Conservation (phyloP, 1,140 invertebrate genomes). For the Orchestia grillus region DNA sequence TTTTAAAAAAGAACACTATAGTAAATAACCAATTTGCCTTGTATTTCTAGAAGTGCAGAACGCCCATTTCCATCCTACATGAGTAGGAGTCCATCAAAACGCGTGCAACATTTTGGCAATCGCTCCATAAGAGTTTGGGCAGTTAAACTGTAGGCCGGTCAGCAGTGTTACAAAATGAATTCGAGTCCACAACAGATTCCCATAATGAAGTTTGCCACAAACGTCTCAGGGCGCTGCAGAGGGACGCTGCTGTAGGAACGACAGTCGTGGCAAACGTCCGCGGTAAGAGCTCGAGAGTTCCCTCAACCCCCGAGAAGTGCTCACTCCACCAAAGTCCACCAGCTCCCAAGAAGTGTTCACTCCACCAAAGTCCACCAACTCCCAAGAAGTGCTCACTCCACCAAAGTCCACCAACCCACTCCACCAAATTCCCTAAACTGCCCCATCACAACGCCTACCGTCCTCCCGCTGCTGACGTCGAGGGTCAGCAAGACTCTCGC, state of each 20-base stretch:
- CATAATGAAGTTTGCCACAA: neutral
- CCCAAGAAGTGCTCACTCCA: neutral
- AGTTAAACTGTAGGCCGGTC: neutral
- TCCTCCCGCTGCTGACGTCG: neutral
- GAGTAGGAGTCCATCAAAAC: no score
- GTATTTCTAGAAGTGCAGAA: neutral
- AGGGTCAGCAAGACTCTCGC: neutral
- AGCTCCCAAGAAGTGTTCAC: no score
- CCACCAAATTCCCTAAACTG: no score
- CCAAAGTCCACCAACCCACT: neutral
- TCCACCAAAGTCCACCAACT: neutral
- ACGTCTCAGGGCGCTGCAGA: neutral
- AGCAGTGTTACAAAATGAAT: neutral
- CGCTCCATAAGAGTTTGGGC: neutral
- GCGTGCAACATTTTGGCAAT: no score
- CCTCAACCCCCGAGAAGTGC: no score
- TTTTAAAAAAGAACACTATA: no score
- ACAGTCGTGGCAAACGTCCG: no score
- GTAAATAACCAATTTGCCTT: neutral
- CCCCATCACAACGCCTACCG: neutral
- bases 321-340: no score
- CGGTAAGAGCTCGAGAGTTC: neutral
- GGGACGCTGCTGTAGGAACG: neutral
- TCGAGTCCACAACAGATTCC: neutral
- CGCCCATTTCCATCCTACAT: no score